Conservation (phyloP, 2,888 invertebrate genomes). For the Monochamus alternatus region DNA sequence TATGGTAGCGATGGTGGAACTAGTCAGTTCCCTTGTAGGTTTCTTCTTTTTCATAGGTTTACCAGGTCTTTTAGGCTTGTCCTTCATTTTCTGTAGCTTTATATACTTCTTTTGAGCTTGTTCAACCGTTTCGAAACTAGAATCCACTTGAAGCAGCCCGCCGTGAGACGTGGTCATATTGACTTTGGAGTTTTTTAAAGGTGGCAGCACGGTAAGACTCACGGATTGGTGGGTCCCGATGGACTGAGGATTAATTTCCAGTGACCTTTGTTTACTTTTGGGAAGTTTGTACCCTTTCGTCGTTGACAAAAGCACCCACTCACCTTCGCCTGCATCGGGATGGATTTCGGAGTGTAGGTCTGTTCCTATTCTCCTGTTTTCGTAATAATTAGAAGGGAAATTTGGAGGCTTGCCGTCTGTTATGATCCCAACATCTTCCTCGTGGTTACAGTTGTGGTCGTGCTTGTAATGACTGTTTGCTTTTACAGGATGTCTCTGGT, state of each 20-base stretch:
- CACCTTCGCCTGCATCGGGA: conserved; percentile 80
- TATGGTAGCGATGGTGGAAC: conserved; percentile 44
- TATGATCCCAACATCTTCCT: conserved; percentile 67
- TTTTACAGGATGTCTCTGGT: conserved; percentile 34
- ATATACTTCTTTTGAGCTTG: conserved; percentile 73
- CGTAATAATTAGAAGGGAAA: conserved; percentile 68
- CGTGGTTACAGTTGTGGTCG: conserved; percentile 54
- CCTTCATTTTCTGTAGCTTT: conserved; percentile 60
- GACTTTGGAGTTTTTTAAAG: conserved; percentile 75
- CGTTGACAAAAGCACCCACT: conserved; percentile 85
- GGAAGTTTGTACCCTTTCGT: conserved; percentile 82
- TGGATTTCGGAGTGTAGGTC: conserved; percentile 73
- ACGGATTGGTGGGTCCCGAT: conserved; percentile 65
- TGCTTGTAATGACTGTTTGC: conserved; percentile 42
- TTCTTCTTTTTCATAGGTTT: conserved; percentile 48
- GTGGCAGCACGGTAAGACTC: conserved; percentile 81
- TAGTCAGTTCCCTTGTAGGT: conserved; percentile 33
- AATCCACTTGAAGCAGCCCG: conserved; percentile 83
- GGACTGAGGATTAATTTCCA: conserved; percentile 59
- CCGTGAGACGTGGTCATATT: conserved; percentile 83
- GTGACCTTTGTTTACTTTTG: conserved; percentile 63
- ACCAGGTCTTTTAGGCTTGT: conserved; percentile 31
- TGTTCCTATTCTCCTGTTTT: conserved; percentile 53
- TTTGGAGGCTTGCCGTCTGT: conserved; percentile 74
- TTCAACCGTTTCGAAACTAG: conserved; percentile 81